A percentile compares a stretch with the other conserved stretches of the same genome.
These are phyloP conservation scores for Raja brachyura DNA, from an alignment of 2,113 vertebrate genomes.

Conservation along the genomic window DNA sequence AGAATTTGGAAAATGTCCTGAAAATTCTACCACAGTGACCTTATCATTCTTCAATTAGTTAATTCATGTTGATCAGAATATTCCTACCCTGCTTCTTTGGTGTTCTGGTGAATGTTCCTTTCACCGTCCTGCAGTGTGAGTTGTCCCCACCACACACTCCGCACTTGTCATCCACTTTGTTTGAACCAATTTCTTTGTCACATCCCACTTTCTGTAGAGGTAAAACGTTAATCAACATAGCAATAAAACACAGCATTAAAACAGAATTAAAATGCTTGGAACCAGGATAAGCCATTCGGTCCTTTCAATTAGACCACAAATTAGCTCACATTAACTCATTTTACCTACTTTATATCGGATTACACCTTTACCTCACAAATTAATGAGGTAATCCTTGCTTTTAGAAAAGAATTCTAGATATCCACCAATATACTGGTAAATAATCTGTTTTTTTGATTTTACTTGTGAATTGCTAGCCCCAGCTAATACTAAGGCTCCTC, in stretches of 20 bases:
- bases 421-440: neutral
- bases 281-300: neutral
- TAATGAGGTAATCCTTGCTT: neutral
- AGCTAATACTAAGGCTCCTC: neutral
- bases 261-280: neutral
- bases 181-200: slow-evolving; percentile 88
- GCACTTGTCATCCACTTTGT: slow-evolving; percentile 85
- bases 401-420: neutral
- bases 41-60: neutral
- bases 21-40: neutral
- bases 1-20: neutral
- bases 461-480: neutral
- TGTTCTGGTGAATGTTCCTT: slow-evolving; percentile 82
- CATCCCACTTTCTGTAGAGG: slow-evolving; percentile 84
- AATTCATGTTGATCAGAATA: slow-evolving; percentile 1
- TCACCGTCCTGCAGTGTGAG: slow-evolving; percentile 89
- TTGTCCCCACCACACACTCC: slow-evolving; percentile 93
- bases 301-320: neutral
- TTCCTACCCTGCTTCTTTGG: slow-evolving; percentile 86
- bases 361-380: neutral
- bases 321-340: neutral
- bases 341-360: neutral
- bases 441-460: neutral
- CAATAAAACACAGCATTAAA: neutral
- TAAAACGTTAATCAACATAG: neutral